Conservation (phyloP, 2,113 vertebrate genomes). For the Barnardius zonarius region DNA sequence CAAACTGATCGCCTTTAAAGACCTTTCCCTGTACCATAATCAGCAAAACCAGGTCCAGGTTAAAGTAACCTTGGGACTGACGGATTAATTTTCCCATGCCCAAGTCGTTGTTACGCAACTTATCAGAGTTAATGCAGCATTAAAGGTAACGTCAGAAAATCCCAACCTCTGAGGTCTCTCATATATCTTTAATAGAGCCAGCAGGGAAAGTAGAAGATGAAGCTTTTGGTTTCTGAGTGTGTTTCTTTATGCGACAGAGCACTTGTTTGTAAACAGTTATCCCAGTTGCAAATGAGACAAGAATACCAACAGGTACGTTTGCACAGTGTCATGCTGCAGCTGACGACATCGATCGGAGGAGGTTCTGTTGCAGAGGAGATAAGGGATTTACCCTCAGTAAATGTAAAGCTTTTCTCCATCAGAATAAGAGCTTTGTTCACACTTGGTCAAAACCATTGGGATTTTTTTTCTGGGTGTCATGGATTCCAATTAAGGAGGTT, state of each 20-base stretch:
- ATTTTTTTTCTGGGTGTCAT: not conserved
- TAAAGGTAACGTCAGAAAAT: not conserved
- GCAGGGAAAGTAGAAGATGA: not conserved
- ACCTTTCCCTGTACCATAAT: not conserved
- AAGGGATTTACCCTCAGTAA: constrained; percentile 46
- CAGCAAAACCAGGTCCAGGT: not conserved
- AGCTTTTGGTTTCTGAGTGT: not conserved
- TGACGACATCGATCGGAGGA: constrained; percentile 9
- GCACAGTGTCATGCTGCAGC: not conserved
- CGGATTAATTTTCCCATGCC: not conserved
- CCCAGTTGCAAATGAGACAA: not conserved
- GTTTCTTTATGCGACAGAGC: constrained; percentile 16
- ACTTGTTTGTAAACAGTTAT: constrained; percentile 45
- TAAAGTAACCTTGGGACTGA: constrained; percentile 38
- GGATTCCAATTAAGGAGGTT: constrained; percentile 45
- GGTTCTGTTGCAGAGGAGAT: constrained; percentile 58
- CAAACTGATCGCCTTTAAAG: not conserved
- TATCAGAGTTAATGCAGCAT: constrained; percentile 21
- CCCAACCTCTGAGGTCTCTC: not conserved
- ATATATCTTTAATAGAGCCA: not conserved
- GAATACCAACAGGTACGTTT: constrained; percentile 48
- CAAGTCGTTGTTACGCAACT: not conserved
- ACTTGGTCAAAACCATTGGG: not conserved
- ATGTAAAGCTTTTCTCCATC: constrained; percentile 32
- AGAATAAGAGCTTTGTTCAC: constrained; percentile 32